A percentile compares a stretch with the other conserved stretches of the same genome.
Evolutionary conservation across 2,113 vertebrate genomes (phyloP).

Genomic region (Menidia beryllina): DNA sequence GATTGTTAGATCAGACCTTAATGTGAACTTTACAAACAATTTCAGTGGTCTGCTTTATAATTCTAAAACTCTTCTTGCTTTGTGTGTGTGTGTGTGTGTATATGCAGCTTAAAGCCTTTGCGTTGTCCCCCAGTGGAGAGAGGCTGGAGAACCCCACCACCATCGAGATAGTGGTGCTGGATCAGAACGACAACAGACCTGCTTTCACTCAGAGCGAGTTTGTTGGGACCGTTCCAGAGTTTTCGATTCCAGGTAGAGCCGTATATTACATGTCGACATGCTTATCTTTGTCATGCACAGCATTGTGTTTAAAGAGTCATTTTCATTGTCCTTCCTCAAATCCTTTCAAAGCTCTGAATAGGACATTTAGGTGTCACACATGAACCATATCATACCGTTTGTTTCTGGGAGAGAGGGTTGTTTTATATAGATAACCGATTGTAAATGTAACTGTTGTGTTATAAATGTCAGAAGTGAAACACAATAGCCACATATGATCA

Average conservation of each 20-base stretch:
- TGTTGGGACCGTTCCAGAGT: constrained; percentile 85
- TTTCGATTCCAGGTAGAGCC: constrained; percentile 88
- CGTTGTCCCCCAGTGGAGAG: constrained; percentile 89
- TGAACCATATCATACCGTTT: too few species aligned
- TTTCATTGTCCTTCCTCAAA: neutral
- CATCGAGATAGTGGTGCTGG: constrained; percentile 95
- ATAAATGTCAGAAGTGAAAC: neutral
- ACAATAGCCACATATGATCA: neutral
- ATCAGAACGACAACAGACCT: constrained; percentile 96
- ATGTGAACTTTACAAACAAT: neutral
- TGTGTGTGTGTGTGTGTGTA: constrained; percentile 11
- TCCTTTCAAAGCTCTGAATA: neutral
- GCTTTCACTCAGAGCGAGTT: constrained; percentile 85
- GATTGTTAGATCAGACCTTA: neutral
- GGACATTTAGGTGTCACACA: neutral
- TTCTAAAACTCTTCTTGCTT: constrained; percentile 4
- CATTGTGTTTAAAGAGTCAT: neutral
- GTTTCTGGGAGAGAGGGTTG: too few species aligned
- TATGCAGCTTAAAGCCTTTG: constrained; percentile 91
- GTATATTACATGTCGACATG: neutral
- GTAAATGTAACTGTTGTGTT: neutral
- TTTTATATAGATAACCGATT: too few species aligned
- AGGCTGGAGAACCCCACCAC: constrained; percentile 93
- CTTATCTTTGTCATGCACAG: neutral
- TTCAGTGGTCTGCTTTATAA: neutral